A percentile compares a stretch with the other conserved stretches of the same genome.
Conservation (phyloP, 2,113 vertebrate genomes). For the Theristicus caerulescens region DNA sequence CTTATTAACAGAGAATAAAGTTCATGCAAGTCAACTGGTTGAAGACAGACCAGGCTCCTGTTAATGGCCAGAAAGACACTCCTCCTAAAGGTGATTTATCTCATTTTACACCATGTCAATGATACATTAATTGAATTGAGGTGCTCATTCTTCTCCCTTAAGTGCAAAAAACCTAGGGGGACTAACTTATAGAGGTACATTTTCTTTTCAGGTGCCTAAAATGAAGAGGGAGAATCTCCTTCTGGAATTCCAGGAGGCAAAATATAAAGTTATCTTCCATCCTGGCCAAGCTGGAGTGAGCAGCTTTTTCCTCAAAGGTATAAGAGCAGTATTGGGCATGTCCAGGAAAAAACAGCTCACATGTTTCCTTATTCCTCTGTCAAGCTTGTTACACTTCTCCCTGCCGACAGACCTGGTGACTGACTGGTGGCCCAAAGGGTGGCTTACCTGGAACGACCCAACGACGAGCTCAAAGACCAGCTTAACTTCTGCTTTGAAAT, state of each 20-base stretch:
- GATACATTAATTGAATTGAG: neutral
- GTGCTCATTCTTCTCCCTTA: neutral
- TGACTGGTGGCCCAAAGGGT: neutral
- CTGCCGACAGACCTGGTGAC: neutral
- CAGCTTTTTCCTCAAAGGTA: neutral
- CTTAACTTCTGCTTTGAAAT: constrained; percentile 82
- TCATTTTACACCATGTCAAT: neutral
- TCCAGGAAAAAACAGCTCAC: neutral
- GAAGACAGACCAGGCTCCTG: neutral
- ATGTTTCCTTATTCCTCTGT: neutral
- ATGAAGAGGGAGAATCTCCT: neutral
- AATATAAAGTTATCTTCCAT: neutral
- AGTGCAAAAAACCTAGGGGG: rapidly evolving
- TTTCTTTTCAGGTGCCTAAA: neutral
- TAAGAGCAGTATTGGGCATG: neutral
- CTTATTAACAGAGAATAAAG: neutral
- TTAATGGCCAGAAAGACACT: neutral
- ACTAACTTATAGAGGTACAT: neutral
- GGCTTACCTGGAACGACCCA: constrained; percentile 92
- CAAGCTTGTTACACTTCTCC: rapidly evolving
- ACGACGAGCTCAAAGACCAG: constrained; percentile 90
- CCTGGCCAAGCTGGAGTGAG: neutral
- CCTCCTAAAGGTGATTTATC: neutral
- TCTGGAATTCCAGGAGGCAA: neutral
- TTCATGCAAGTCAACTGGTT: neutral